These are phyloP conservation scores for Apodemia mormo DNA, from an alignment of 2,888 invertebrate genomes.

Conservation along the genomic window DNA sequence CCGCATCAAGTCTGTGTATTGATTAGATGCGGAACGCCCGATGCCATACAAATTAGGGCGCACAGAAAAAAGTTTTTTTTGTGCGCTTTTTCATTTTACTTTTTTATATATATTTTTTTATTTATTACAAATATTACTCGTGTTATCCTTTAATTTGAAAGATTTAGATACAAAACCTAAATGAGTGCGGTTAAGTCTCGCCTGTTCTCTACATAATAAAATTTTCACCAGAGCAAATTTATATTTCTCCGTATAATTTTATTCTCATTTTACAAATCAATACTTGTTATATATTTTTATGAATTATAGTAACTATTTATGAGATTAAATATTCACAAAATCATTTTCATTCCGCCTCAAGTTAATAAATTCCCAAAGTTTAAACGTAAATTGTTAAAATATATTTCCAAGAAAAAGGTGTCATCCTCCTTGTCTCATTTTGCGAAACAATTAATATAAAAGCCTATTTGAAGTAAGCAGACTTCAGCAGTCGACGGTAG, in stretches of 20 bases:
- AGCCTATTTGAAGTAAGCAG: conserved; percentile 61
- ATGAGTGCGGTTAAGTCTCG: neutral
- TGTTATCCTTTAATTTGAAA: neutral
- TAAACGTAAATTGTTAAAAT: neutral
- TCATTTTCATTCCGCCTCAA: neutral
- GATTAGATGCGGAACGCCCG: conserved; percentile 81
- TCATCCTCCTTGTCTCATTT: conserved; percentile 31
- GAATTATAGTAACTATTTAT: neutral
- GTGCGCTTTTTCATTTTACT: neutral
- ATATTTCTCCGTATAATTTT: neutral
- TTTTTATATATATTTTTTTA: neutral
- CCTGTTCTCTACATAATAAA: neutral
- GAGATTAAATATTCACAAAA: neutral
- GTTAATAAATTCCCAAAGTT: conserved; percentile 1
- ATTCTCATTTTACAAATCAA: neutral
- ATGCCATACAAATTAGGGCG: conserved; percentile 81
- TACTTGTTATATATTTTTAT: neutral
- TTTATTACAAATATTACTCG: neutral
- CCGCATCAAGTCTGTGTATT: conserved; percentile 76
- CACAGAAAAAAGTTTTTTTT: conserved; percentile 63
- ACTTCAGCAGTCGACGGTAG: conserved; percentile 54
- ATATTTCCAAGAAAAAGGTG: conserved; percentile 16
- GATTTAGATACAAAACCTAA: neutral
- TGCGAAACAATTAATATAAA: conserved; percentile 52
- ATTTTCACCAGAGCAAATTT: neutral